phyloP scores from a whole-genome alignment of 2,113 vertebrate species.

The Marmota monax region DNA sequence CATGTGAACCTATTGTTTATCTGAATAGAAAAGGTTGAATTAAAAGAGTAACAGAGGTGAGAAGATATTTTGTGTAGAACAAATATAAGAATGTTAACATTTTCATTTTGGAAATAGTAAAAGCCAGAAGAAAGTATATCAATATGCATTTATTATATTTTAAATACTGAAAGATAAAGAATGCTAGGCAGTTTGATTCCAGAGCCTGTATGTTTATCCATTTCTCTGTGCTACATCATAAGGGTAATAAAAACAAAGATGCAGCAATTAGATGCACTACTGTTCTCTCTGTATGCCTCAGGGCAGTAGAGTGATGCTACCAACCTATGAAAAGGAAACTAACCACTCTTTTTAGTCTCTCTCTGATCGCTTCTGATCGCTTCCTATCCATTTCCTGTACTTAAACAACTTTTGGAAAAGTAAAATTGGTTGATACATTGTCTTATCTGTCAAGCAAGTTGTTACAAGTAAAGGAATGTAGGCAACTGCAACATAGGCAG shows the following conservation, averaged over 20 bases:
- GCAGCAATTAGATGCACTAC: neutral
- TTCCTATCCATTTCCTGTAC: constrained; percentile 29
- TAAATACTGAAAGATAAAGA: neutral
- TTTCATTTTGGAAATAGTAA: neutral
- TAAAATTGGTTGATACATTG: constrained; percentile 54
- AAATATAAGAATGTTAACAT: neutral
- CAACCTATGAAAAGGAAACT: constrained; percentile 37
- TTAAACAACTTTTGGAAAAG: constrained; percentile 31
- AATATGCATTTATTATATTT: neutral
- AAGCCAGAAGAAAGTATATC: neutral
- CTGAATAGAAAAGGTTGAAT: neutral
- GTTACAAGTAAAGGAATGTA: constrained; percentile 53
- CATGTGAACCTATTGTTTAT: neutral
- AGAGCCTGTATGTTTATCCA: neutral
- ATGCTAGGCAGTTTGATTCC: neutral
- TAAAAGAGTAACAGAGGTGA: neutral
- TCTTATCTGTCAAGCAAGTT: constrained; percentile 28
- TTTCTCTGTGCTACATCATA: neutral
- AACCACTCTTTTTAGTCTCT: neutral
- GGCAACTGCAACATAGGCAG: neutral
- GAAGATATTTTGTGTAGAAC: neutral
- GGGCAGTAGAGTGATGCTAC: neutral
- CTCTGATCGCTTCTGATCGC: neutral
- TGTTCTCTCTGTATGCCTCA: neutral
- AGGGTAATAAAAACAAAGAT: constrained; percentile 7